phyloP scores from a whole-genome alignment of 2,797 vertebrate genomes.

The Intellagama lesueurii region DNA sequence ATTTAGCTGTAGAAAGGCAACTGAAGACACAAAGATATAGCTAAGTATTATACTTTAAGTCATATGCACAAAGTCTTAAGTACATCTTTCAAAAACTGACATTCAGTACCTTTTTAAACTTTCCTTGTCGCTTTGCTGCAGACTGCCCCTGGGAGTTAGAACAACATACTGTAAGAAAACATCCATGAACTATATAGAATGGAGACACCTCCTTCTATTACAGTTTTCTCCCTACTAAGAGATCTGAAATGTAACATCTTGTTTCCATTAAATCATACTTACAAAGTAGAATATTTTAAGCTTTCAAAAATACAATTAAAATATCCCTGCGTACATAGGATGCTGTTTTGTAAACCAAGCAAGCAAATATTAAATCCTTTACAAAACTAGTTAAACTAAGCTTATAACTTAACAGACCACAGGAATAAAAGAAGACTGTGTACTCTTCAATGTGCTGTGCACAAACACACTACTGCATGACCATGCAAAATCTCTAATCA shows the following conservation, averaged over 20 bases:
- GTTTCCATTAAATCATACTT: constrained; percentile 66
- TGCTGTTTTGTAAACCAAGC: constrained; percentile 28
- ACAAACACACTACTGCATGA: constrained; percentile 23
- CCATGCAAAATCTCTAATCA: constrained; percentile 4
- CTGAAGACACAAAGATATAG: constrained; percentile 61
- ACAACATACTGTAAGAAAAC: constrained; percentile 98
- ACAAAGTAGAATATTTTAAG: constrained; percentile 64
- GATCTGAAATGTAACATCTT: constrained; percentile 55
- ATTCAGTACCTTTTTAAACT: constrained; percentile 99
- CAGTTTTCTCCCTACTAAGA: constrained; percentile 51
- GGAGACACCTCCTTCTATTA: constrained; percentile 74
- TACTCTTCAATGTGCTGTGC: background rate
- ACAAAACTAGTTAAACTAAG: constrained; percentile 45
- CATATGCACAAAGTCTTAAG: constrained; percentile 77
- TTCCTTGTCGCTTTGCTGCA: constrained; percentile 99
- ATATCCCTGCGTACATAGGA: constrained; percentile 43
- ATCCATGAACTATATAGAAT: constrained; percentile 88
- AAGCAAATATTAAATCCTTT: constrained; percentile 66
- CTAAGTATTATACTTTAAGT: constrained; percentile 68
- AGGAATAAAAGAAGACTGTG: background rate
- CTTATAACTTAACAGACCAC: background rate
- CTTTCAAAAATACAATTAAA: constrained; percentile 52
- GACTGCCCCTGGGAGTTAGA: constrained; percentile 99
- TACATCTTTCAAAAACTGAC: constrained; percentile 85
- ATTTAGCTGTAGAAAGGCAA: constrained; percentile 45